Conservation (phyloP, 2,797 vertebrate genomes). For the Chlorospingus flavigularis region DNA sequence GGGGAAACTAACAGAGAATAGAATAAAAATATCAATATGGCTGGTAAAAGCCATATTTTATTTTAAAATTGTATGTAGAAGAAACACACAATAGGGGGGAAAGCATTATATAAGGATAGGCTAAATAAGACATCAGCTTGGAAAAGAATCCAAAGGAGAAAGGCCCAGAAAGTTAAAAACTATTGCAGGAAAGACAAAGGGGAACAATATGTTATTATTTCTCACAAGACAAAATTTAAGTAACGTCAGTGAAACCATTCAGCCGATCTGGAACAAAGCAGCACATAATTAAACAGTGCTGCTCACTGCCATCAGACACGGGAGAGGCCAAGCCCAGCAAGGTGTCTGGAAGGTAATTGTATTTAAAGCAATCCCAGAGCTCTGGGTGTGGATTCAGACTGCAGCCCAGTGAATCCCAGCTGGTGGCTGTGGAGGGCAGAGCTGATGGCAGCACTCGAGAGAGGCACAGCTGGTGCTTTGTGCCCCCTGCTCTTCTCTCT, state of each 20-base stretch:
- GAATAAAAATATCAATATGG: neutral
- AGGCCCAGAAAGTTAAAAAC: neutral
- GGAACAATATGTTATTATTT: neutral
- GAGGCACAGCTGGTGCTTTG: neutral
- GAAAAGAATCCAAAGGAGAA: neutral
- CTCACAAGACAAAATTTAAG: neutral
- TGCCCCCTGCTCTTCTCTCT: neutral
- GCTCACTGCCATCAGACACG: fast-evolving
- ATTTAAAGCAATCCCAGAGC: neutral
- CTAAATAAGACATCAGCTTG: neutral
- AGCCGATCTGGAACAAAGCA: neutral
- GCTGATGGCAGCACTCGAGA: neutral
- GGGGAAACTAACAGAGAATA: neutral
- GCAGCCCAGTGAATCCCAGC: neutral
- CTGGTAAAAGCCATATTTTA: neutral
- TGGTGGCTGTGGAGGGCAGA: neutral
- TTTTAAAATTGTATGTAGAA: neutral
- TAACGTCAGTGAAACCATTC: fast-evolving
- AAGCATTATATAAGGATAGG: neutral
- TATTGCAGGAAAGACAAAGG: neutral
- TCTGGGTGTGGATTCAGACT: neutral
- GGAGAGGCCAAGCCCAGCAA: neutral
- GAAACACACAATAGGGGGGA: neutral
- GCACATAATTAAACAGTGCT: neutral
- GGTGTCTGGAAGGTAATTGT: neutral